Evolutionary conservation across 2,113 vertebrate species (phyloP).

Genomic region (Eurypyga helias): DNA sequence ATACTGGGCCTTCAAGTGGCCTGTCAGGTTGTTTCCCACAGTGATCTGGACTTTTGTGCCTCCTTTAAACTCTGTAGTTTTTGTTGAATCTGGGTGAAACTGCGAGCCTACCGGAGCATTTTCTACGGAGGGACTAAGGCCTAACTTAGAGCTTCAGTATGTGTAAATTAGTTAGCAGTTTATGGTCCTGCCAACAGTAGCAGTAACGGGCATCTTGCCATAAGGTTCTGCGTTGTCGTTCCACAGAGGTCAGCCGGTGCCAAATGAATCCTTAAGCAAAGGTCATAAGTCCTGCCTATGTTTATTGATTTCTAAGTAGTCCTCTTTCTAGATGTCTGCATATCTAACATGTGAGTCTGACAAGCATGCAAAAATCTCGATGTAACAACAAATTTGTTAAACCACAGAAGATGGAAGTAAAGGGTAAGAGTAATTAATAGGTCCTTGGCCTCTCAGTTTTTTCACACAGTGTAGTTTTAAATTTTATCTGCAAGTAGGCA

Average conservation of each 20-base stretch:
- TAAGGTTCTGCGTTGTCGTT: background rate
- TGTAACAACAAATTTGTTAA: background rate
- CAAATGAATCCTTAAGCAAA: background rate
- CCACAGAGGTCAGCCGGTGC: background rate
- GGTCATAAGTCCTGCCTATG: fast-evolving
- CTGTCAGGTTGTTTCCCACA: background rate
- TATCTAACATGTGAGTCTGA: background rate
- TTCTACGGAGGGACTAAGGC: background rate
- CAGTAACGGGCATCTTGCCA: background rate
- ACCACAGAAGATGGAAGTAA: background rate
- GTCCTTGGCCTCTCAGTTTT: background rate
- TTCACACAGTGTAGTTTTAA: background rate
- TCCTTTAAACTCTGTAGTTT: background rate
- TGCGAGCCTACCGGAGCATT: fast-evolving
- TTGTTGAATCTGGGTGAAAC: background rate
- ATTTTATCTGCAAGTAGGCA: background rate
- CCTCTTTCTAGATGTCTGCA: background rate
- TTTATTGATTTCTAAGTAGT: background rate
- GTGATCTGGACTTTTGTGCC: background rate
- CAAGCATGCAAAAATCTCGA: background rate
- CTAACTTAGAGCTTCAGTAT: background rate
- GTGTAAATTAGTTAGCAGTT: background rate
- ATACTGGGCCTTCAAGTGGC: background rate
- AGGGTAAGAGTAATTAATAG: background rate
- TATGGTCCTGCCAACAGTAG: background rate